Evolutionary conservation across 2,113 vertebrate species (phyloP), one percentile per base, ranked within the genome.

Genomic region (Zonotrichia leucophrys): DNA sequence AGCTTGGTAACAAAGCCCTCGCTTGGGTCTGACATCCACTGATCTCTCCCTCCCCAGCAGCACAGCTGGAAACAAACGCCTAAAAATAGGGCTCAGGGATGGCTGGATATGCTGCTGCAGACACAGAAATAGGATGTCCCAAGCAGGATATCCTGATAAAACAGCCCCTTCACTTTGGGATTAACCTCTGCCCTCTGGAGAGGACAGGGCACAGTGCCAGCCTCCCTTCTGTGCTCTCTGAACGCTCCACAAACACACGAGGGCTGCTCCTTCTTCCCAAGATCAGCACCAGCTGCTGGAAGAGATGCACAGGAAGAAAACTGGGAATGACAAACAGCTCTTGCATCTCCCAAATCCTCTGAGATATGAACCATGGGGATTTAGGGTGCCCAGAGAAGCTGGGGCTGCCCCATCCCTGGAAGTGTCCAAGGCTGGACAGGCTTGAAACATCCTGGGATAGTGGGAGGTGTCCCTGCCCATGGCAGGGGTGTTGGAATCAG

Each of bases 131-230:
- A 95, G 95, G 94, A 95, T 91, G 89, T 95, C 58, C 66, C 24
- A 19, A 58, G 83, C 92, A 91, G 92, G 95, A 94, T 95, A 76
- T 96, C 92, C 96, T 89, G 95, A 47, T 37, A 37, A 49, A 68
- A 47, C 60, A 78, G 63, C 53, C 31, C 11, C 77, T 59, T 72
- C 13, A 6, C 62, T 87, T 23, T 28, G 66, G 83, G 91, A 94
- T 64, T 59, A 68, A 60, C 47, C 91, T 75, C 59, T 89, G 59
- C 58, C 89, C 77, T 63, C 58, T 23, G 66, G 15, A 60, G 46
- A 83, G 52, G 44, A 28, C 0, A 1, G 23, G 72, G 86, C 20
- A 0, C 58, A 2, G 46, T 8, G 70, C 78, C 90, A 84, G 47
- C 11, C 62, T 59, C 66, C 42, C 62, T 68, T 17, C 77, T 42